Base-by-base conservation (phyloP, 2,797 vertebrate genomes). In the Gephyroberyx darwinii region DNA sequence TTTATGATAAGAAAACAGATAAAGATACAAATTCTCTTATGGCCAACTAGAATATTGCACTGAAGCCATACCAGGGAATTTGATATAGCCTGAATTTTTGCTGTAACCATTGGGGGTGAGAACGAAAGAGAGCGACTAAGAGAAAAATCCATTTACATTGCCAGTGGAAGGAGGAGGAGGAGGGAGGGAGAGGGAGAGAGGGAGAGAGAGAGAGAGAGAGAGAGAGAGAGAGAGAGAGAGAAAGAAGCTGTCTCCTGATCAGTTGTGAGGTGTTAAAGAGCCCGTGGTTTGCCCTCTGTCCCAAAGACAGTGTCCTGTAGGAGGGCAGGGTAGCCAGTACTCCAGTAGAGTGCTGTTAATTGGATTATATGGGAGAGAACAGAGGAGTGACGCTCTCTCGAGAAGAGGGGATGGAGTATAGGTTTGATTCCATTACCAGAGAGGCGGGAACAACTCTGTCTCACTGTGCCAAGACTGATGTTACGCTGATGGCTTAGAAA, bases 311-410 rank as follows among this genome's bases (percentile, higher is more conserved):
- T 73, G 82, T 77, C 71, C 80, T 80, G 75, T 62, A 83, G 50
- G 50, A 75, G 43, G 48, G 51, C 78, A 83, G 74, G 64, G 60
- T 64, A 67, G 58, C 75, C 47, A n/a, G 69, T 73, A 66, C 77
- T 87, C 68, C 74, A 74, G 80, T 59, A 68, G 85, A 91, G 85
- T 88, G 82, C 79, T 78, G 67, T 65, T 86, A 89, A 92, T 87
- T 66, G 86, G 87, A 91, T 90, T 91, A 89, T 73, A 66, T 33
- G 47, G 71, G 35, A 69, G 30, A 43, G 71, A 71, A 45, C 53
- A 50, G 45, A 74, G 66, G 55, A 78, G 76, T 71, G 56, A 14
- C 61, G 54, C 63, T 67, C 50, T 70, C 66, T 48, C 58, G 70
- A 75, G 65, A 74, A 62, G 56, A 75, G 45, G 68, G 61, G 78